These are phyloP conservation scores for Cerastis leucographa DNA, from an alignment of 2,888 invertebrate genomes.

Conservation along the genomic window DNA sequence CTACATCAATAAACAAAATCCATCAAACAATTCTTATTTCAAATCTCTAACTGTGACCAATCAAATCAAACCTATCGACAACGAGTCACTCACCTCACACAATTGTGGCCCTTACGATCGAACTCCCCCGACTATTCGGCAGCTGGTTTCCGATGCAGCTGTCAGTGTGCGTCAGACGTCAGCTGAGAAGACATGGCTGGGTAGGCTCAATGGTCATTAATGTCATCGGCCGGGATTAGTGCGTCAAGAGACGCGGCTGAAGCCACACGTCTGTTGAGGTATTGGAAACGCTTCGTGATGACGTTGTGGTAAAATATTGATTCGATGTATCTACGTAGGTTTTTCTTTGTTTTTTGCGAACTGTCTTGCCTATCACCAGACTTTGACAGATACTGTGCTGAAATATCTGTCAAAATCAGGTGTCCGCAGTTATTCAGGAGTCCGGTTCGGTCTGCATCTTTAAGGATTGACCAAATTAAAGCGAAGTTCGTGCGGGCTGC, in stretches of 20 bases:
- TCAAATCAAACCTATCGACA: constrained; percentile 21
- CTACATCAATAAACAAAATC: not conserved
- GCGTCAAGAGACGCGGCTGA: constrained; percentile 33
- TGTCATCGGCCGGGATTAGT: constrained; percentile 54
- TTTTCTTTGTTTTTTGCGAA: too few species aligned
- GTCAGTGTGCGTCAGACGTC: constrained; percentile 56
- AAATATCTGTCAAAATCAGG: too few species aligned
- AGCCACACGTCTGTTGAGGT: constrained; percentile 27
- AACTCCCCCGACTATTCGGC: constrained; percentile 38
- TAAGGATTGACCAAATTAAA: not conserved
- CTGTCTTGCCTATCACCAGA: too few species aligned
- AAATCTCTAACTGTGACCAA: constrained; percentile 11
- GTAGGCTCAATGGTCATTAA: constrained; percentile 61
- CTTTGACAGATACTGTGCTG: too few species aligned
- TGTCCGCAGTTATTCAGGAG: not conserved
- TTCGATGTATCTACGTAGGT: too few species aligned
- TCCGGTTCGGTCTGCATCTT: not conserved
- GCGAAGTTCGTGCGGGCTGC: not conserved
- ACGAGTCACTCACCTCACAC: constrained; percentile 20
- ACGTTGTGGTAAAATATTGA: not conserved
- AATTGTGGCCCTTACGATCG: constrained; percentile 35
- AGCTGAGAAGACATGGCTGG: constrained; percentile 48
- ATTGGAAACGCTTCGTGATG: constrained; percentile 15
- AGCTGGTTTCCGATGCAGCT: constrained; percentile 56
- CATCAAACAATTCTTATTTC: constrained; percentile 4